A percentile compares a stretch with the other conserved stretches of the same genome.
Conservation (phyloP, 1,140 invertebrate species). For the Pseudomyrmex cubaensis region DNA sequence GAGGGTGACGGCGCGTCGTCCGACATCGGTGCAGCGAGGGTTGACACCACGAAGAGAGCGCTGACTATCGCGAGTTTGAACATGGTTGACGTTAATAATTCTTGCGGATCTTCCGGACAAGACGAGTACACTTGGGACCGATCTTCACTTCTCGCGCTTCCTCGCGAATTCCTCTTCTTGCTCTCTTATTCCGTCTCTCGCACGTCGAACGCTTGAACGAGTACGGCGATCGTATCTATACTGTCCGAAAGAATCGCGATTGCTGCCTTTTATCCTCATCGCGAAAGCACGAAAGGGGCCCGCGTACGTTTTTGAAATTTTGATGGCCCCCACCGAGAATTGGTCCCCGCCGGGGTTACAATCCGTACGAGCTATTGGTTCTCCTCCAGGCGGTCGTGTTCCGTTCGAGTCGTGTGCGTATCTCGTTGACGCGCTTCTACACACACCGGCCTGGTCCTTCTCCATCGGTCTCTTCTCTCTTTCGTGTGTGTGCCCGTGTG, state of each 20-base stretch:
- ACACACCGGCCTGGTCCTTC: constrained; percentile 44
- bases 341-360: constrained; percentile 77
- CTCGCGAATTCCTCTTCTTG: background rate
- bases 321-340: constrained; percentile 89
- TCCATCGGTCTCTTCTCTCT: constrained; percentile 52
- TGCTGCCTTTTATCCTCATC: constrained; percentile 85
- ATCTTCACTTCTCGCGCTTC: constrained; percentile 17
- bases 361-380: constrained; percentile 78
- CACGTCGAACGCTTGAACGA: constrained; percentile 73
- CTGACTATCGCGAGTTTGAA: constrained; percentile 87
- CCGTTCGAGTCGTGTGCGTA: constrained; percentile 60
- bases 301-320: constrained; percentile 86
- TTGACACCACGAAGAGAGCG: constrained; percentile 80
- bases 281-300: constrained; percentile 85
- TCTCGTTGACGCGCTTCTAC: constrained; percentile 63
- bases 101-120: background rate
- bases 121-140: constrained; percentile 13
- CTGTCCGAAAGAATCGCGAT: constrained; percentile 85
- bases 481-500: constrained; percentile 1
- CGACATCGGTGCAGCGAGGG: constrained; percentile 85
- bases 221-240: constrained; percentile 84
- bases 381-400: constrained; percentile 69
- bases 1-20: constrained; percentile 75
- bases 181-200: background rate
- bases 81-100: constrained; percentile 74